These are phyloP conservation scores for Gymnodraco acuticeps DNA, from an alignment of 2,797 vertebrate species.

Conservation along the genomic window DNA sequence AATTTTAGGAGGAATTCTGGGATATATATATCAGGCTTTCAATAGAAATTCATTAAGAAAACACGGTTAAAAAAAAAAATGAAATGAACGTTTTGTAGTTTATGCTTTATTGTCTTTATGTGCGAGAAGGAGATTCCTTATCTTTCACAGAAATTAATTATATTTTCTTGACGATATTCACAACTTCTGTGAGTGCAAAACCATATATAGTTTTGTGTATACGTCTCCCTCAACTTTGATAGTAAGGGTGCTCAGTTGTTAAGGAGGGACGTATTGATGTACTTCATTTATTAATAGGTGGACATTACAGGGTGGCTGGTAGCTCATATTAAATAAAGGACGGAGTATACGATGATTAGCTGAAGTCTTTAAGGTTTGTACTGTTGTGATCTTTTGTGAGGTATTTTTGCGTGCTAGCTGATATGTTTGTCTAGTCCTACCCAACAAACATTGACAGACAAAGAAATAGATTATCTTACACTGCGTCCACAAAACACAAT, in stretches of 20 bases:
- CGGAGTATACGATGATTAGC: too few species aligned
- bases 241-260: too few species aligned
- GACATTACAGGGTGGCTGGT: not conserved
- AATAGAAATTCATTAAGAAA: not conserved
- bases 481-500: not conserved
- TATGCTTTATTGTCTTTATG: not conserved
- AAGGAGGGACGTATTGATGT: not conserved
- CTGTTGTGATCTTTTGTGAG: too few species aligned
- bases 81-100: not conserved
- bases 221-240: not conserved
- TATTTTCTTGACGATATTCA: not conserved
- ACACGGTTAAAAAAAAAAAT: not conserved
- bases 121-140: not conserved
- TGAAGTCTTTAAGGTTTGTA: too few species aligned
- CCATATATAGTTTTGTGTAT: not conserved
- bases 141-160: not conserved
- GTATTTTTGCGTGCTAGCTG: not conserved
- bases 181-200: not conserved
- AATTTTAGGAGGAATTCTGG: not conserved
- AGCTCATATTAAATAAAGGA: not conserved
- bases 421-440: slow-evolving; percentile 2
- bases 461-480: not conserved
- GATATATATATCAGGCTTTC: not conserved
- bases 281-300: not conserved
- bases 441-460: not conserved